Conservation (phyloP, 2,888 invertebrate species). For the Pseudeuparius sepicola region DNA sequence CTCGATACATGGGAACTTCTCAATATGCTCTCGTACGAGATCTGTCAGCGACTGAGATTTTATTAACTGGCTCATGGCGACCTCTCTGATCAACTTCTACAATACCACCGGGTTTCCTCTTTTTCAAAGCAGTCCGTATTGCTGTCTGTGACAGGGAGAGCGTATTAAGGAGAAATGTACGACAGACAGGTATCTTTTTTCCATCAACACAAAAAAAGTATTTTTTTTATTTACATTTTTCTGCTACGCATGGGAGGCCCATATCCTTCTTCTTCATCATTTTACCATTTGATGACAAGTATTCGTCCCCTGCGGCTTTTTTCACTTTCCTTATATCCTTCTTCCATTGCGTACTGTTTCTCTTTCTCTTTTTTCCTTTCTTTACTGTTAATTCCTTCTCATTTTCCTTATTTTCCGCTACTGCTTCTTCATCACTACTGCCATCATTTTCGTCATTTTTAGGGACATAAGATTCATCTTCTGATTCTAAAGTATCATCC, state of each 20-base stretch:
- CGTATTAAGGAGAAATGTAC: constrained; percentile 4
- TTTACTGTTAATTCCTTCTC: no score
- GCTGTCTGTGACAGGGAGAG: neutral
- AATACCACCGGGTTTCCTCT: neutral
- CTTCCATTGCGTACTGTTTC: no score
- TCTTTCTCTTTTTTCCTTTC: no score
- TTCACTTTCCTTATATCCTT: constrained; percentile 3
- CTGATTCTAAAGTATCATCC: neutral
- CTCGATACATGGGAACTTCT: neutral
- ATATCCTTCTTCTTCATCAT: neutral
- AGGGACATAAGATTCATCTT: neutral
- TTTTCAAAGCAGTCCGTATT: neutral
- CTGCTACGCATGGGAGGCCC: neutral
- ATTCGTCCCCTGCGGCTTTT: neutral
- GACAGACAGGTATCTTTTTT: neutral
- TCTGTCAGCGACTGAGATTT: neutral
- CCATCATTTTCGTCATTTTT: constrained; percentile 2
- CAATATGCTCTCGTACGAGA: constrained; percentile 1
- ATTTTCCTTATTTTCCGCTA: neutral
- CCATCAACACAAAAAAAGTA: neutral
- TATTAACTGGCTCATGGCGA: neutral
- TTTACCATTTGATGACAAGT: constrained; percentile 1
- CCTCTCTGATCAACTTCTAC: neutral
- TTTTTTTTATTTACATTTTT: constrained; percentile 1
- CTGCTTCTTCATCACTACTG: neutral